These are phyloP conservation scores for Hypolimnas misippus DNA, from an alignment of 2,888 invertebrate genomes.

Conservation along the genomic window DNA sequence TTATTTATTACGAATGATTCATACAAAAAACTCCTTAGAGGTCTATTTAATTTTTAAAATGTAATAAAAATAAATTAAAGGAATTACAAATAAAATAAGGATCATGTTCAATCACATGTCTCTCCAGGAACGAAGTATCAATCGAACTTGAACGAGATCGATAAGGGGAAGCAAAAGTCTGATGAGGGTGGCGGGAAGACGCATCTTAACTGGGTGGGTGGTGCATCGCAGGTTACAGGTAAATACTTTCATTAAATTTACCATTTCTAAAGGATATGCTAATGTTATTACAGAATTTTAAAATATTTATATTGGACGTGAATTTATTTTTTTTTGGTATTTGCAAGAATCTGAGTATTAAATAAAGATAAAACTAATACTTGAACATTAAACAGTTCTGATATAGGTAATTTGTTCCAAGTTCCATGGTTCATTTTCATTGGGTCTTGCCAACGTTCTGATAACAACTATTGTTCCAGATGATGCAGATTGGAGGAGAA, in stretches of 20 bases:
- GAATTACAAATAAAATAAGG: constrained; percentile 20
- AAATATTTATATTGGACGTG: constrained; percentile 11
- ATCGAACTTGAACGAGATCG: constrained; percentile 90
- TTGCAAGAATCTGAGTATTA: no score
- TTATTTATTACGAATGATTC: no score
- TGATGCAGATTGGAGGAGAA: constrained; percentile 68
- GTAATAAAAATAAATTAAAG: background rate
- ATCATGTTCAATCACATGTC: constrained; percentile 43
- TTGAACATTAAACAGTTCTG: no score
- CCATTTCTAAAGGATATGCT: constrained; percentile 15
- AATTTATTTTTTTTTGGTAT: no score
- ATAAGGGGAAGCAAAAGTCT: constrained; percentile 90
- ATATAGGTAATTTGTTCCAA: no score
- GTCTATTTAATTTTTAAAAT: background rate
- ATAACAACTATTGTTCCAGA: constrained; percentile 53
- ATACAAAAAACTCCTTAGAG: no score
- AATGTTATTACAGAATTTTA: constrained; percentile 18
- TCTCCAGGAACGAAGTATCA: constrained; percentile 89
- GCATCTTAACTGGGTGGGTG: constrained; percentile 82
- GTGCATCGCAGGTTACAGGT: constrained; percentile 79
- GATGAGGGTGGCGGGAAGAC: constrained; percentile 83
- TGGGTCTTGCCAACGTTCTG: background rate
- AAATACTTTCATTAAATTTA: constrained; percentile 41
- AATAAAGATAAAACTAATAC: no score
- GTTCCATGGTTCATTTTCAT: no score